A percentile compares a stretch with the other conserved stretches of the same genome.
Evolutionary conservation across 2,797 vertebrate genomes (phyloP).

Genomic region (Myiothlypis coronata): DNA sequence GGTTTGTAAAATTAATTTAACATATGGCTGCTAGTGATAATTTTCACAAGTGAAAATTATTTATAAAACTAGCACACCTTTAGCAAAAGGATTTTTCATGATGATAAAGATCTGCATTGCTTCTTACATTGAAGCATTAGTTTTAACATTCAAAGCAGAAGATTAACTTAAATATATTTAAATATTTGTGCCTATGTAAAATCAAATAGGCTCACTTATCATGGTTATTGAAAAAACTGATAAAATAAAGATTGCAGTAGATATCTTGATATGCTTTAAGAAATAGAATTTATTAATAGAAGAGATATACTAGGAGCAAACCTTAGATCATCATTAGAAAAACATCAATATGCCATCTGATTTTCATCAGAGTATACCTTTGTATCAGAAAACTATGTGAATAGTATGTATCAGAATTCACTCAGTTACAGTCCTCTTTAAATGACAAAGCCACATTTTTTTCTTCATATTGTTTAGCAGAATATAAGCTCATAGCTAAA

Average conservation of each 20-base stretch:
- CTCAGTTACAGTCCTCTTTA: neutral
- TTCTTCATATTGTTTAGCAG: neutral
- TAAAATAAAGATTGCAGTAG: neutral
- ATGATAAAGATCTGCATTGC: neutral
- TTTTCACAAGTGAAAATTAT: neutral
- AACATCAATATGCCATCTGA: neutral
- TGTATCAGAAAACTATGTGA: neutral
- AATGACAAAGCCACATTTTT: neutral
- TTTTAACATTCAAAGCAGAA: neutral
- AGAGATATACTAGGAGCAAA: neutral
- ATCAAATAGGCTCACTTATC: neutral
- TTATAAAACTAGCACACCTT: neutral
- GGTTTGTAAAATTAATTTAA: neutral
- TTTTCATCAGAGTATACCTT: neutral
- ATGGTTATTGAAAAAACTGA: neutral
- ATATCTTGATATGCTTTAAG: neutral
- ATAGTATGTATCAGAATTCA: neutral
- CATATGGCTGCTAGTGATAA: neutral
- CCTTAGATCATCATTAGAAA: neutral
- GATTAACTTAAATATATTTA: neutral
- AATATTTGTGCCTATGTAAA: neutral
- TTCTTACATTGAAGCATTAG: neutral
- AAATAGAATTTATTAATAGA: neutral
- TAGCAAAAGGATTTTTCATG: neutral
- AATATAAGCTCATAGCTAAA: neutral